These are phyloP conservation scores for Galaxias olidus DNA, from an alignment of 2,797 vertebrate species.

Conservation along the genomic window DNA sequence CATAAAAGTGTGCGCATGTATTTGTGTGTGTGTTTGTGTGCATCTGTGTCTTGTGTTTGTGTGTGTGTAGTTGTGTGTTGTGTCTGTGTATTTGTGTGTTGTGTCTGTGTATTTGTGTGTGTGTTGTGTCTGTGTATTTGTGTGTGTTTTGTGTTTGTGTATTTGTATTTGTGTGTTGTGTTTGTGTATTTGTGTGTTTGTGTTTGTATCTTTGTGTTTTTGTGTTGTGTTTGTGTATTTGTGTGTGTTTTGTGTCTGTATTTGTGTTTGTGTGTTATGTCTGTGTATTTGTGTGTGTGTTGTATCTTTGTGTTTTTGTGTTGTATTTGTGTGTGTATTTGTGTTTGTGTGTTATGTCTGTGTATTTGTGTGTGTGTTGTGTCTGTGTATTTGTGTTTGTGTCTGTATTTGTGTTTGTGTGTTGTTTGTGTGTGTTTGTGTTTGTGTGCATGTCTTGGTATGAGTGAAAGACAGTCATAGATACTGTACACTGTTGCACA, in stretches of 20 bases:
- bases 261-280: not conserved
- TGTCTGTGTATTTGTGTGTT: not conserved
- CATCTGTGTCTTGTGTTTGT: not conserved
- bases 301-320: not conserved
- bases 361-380: constrained; percentile 2
- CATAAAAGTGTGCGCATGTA: constrained; percentile 1
- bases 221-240: constrained; percentile 9
- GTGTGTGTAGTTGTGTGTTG: not conserved
- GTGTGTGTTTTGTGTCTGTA: constrained; percentile 2
- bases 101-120: too few relatives aligned
- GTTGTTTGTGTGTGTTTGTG: not conserved
- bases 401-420: not conserved
- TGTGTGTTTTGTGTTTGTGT: too few relatives aligned
- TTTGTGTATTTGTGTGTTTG: not conserved
- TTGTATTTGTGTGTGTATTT: not conserved
- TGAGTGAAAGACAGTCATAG: too few relatives aligned
- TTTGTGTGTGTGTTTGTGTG: constrained; percentile 3
- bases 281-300: constrained; percentile 2
- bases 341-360: too few relatives aligned
- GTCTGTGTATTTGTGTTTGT: not conserved
- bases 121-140: not conserved
- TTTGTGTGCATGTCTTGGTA: too few relatives aligned
- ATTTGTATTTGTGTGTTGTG: too few relatives aligned
- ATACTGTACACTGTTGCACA: too few relatives aligned
- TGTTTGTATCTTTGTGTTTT: too few relatives aligned